phyloP scores from a whole-genome alignment of 1,140 invertebrate species.

The Andricus grossulariae region DNA sequence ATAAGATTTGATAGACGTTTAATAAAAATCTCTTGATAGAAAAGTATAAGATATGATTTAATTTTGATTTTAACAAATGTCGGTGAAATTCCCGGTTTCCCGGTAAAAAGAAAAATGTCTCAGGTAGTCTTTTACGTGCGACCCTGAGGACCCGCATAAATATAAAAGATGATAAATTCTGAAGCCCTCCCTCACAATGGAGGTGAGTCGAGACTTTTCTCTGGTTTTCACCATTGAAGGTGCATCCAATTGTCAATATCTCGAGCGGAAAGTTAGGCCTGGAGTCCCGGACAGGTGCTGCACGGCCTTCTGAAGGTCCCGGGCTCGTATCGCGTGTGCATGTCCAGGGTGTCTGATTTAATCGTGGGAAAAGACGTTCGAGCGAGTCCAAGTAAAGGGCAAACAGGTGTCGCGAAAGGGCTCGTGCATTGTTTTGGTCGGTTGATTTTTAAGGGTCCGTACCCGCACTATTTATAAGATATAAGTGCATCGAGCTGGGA shows the following conservation, averaged over 20 bases:
- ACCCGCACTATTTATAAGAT: background rate
- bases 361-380: slow-evolving; percentile 31
- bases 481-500: slow-evolving; percentile 1
- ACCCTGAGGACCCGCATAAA: no score
- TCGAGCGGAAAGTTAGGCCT: slow-evolving; percentile 5
- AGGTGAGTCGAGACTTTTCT: no score
- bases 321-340: slow-evolving; percentile 33
- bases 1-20: no score
- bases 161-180: no score
- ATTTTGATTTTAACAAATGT: no score
- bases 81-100: no score
- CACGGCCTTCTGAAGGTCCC: slow-evolving; percentile 34
- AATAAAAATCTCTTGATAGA: no score
- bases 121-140: no score
- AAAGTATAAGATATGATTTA: no score
- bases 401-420: slow-evolving; percentile 59
- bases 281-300: slow-evolving; percentile 29
- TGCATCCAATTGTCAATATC: slow-evolving; percentile 18
- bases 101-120: no score
- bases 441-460: slow-evolving; percentile 50
- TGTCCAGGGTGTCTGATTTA: background rate
- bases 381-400: slow-evolving; percentile 44
- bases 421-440: slow-evolving; percentile 52
- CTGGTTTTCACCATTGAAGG: background rate
- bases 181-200: no score